These are phyloP conservation scores for Lasioglossum lativentre DNA, from an alignment of 2,888 invertebrate genomes.

Conservation along the genomic window DNA sequence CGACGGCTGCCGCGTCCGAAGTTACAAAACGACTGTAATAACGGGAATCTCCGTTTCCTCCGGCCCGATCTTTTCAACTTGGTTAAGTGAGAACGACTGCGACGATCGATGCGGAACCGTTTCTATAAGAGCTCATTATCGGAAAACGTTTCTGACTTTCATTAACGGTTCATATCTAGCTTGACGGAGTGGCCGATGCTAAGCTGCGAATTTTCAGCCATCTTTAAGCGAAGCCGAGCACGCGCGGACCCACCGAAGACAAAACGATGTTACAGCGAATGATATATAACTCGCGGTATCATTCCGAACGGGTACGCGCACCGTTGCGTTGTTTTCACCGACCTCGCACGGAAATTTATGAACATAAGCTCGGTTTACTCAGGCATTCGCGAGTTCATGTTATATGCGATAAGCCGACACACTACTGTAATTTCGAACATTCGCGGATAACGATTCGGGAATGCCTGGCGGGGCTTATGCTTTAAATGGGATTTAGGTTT, in stretches of 20 bases:
- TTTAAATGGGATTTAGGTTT: not conserved
- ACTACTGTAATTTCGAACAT: slow-evolving; percentile 27
- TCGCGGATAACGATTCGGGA: not conserved
- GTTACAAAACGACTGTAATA: slow-evolving; percentile 9
- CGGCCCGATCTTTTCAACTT: not conserved
- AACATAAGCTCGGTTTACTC: not conserved
- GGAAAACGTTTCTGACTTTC: slow-evolving; percentile 21
- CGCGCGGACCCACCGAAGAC: not conserved
- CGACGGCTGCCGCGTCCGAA: not conserved
- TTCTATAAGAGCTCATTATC: slow-evolving; percentile 16
- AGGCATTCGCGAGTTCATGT: not conserved
- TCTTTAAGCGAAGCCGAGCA: not conserved
- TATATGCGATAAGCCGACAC: not conserved
- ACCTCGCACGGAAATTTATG: slow-evolving; percentile 31
- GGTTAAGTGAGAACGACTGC: slow-evolving; percentile 5
- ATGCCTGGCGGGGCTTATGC: not conserved
- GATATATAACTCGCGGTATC: slow-evolving; percentile 20
- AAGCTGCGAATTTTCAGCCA: not conserved
- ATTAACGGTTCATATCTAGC: slow-evolving; percentile 11
- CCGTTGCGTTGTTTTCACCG: slow-evolving; percentile 18
- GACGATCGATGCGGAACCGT: slow-evolving; percentile 10
- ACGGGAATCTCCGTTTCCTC: slow-evolving; percentile 14
- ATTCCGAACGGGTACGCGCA: not conserved
- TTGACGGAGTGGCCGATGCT: not conserved
- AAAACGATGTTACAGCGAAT: slow-evolving; percentile 18